A percentile compares a stretch with the other conserved stretches of the same genome.
Conservation (phyloP, 2,113 vertebrate species). For the Prinia subflava region DNA sequence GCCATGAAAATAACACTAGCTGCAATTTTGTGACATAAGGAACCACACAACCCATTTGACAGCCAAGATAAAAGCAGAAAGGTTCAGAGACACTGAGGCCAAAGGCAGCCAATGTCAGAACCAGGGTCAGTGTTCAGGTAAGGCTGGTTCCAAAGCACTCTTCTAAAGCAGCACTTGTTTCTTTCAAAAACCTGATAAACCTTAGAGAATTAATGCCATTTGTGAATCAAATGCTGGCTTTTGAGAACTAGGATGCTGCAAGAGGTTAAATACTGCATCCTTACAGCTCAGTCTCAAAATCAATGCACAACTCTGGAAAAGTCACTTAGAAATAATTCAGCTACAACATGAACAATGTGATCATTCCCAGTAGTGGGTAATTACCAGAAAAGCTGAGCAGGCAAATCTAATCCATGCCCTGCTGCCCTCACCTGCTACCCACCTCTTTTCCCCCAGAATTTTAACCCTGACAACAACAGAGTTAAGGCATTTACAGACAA, state of each 20-base stretch:
- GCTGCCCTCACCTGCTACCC: neutral
- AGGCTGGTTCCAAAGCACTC: neutral
- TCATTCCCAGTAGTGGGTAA: neutral
- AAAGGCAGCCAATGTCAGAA: neutral
- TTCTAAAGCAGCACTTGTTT: neutral
- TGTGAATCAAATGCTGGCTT: neutral
- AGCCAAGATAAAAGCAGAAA: neutral
- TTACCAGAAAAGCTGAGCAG: neutral
- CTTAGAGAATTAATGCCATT: neutral
- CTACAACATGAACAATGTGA: neutral
- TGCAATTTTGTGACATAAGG: neutral
- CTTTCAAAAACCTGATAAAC: neutral
- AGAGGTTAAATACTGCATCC: neutral
- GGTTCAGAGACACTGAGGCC: neutral
- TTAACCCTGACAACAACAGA: neutral
- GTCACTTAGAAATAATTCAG: neutral
- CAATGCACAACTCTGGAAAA: neutral
- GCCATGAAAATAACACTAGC: neutral
- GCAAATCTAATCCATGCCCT: neutral
- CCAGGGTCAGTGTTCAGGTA: neutral
- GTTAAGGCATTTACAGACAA: neutral
- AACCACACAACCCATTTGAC: neutral
- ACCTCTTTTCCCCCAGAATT: neutral
- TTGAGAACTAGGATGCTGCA: neutral
- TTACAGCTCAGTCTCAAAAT: neutral